These are phyloP conservation scores for Eclectus roratus DNA, from an alignment of 2,113 vertebrate genomes.

Conservation along the genomic window DNA sequence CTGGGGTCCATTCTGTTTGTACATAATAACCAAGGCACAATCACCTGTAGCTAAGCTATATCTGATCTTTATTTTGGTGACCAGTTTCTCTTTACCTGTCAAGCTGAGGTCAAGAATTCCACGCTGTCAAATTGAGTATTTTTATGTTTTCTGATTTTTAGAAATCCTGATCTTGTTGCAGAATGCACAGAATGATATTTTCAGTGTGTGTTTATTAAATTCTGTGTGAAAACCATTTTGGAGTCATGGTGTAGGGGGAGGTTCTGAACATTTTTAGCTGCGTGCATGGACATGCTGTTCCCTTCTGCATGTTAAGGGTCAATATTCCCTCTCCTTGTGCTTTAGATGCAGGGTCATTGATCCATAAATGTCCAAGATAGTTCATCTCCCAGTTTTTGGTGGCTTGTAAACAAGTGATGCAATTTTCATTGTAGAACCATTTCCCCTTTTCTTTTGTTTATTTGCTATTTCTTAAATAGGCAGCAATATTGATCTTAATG, in stretches of 20 bases:
- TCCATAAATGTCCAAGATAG: neutral
- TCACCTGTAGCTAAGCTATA: neutral
- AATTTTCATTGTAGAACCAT: neutral
- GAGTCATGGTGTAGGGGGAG: neutral
- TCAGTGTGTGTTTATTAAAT: neutral
- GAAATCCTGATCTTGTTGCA: neutral
- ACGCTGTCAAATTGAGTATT: neutral
- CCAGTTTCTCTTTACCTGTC: neutral
- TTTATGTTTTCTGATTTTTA: neutral
- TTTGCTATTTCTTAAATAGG: neutral
- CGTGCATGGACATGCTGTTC: neutral
- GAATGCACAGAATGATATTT: neutral
- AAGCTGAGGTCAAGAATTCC: neutral
- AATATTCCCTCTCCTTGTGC: neutral
- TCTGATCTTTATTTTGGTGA: neutral
- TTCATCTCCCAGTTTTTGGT: neutral
- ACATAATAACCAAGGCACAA: neutral
- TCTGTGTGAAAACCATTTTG: neutral
- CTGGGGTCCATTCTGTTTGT: neutral
- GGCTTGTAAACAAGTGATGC: conserved; percentile 11
- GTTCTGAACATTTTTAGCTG: neutral
- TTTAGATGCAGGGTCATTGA: neutral
- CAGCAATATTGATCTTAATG: neutral
- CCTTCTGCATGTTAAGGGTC: neutral
- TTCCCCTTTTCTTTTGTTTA: neutral